These are phyloP conservation scores for Latheticus oryzae DNA, from an alignment of 2,888 invertebrate species.

Conservation along the genomic window DNA sequence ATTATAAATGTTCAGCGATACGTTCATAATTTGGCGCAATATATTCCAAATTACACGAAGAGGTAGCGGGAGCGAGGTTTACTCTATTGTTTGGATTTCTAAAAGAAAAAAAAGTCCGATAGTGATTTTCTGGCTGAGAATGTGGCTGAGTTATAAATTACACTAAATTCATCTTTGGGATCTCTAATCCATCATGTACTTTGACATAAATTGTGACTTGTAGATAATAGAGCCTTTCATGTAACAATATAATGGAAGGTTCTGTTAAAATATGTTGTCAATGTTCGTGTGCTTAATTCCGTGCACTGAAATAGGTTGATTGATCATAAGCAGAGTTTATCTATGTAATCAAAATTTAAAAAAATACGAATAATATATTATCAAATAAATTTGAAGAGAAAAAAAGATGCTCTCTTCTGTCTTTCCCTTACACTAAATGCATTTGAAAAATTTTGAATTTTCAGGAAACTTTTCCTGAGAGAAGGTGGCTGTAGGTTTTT, in stretches of 20 bases:
- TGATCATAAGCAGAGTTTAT: no score
- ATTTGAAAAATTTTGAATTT: no score
- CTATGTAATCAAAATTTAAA: no score
- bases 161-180: constrained; percentile 20
- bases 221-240: constrained; percentile 28
- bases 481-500: no score
- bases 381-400: no score
- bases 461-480: no score
- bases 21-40: constrained; percentile 3
- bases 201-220: constrained; percentile 35
- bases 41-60: background rate
- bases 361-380: no score
- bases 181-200: constrained; percentile 36
- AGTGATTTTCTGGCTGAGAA: constrained; percentile 13
- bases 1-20: constrained; percentile 6
- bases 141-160: constrained; percentile 27
- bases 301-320: background rate
- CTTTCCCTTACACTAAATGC: no score
- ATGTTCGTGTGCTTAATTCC: constrained; percentile 10
- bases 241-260: constrained; percentile 30
- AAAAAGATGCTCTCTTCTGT: no score
- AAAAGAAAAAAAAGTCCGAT: constrained; percentile 2
- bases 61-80: background rate
- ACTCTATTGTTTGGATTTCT: constrained; percentile 8
- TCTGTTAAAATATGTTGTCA: constrained; percentile 21